Base-by-base conservation (phyloP, 1,140 invertebrate genomes). In the Dinoponera quadriceps region DNA sequence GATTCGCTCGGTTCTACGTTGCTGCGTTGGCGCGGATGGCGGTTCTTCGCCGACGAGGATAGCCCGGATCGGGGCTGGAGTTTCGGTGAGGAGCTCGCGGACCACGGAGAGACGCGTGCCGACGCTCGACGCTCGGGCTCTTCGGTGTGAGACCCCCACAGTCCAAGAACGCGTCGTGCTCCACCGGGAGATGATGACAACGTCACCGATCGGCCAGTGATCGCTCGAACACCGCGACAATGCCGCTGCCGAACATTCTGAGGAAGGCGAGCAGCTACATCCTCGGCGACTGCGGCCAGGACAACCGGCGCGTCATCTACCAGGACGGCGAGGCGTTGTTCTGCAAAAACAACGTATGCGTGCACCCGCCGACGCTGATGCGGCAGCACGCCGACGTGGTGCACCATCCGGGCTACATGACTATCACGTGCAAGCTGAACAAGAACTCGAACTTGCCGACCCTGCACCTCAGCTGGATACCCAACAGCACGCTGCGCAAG, bases 311-410 rank as follows among this genome's bases (percentile, higher is more conserved):
- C 0, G 90, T 88, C 2, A 89, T 94, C 80, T 97, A 97, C 89
- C 96, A 97, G 90, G 97, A 98, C 93, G 97, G 97, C 85, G 97
- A 98, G 95, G 96, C 97, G 75, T 94, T 98, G 9, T 98, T 97
- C 91, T 97, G 97, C 92, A 97, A 97, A 92, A 99, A 99, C 92
- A 99, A 99, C 94, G 98, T 99, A 13, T 99, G 98, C 94, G 98
- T 99, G 27, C 98, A 99, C 95, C 98, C 98, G 2, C 97, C 98
- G 59, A 96, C 96, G 0, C 95, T 97, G 20, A 95, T 97, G 14
- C 95, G 97, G 20, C 96, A 97, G 87, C 97, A 97, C 86, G 96
- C 96, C 44, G 97, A 98, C 84, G 96, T 97, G 27, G 95, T 98
- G 2, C 98, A 99, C 91, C 97, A 98, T 94, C 98, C 98, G 4